Evolutionary conservation across 2,797 vertebrate genomes (phyloP).

Genomic region (Odontamblyopus rebecca): DNA sequence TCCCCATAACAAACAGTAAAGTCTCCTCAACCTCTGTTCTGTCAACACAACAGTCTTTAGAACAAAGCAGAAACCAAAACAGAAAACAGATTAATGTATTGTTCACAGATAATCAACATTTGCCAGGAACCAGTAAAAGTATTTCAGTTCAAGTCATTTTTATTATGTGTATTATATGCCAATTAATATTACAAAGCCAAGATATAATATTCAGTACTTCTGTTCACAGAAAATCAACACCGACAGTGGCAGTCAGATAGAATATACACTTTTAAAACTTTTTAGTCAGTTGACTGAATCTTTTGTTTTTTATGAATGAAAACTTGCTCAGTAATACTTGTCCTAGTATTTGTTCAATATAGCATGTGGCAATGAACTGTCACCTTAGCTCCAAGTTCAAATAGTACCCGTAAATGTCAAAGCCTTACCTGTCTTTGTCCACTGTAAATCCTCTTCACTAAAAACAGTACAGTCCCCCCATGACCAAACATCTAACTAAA

Average conservation of each 20-base stretch:
- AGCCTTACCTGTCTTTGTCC: constrained; percentile 52
- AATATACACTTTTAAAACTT: neutral
- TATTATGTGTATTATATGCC: too few species aligned
- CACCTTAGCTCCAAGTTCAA: neutral
- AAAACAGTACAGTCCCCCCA: constrained; percentile 44
- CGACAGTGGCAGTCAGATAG: too few species aligned
- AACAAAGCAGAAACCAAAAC: neutral
- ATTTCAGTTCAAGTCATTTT: too few species aligned
- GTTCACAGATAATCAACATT: neutral
- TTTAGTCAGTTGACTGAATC: neutral
- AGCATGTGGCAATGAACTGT: neutral
- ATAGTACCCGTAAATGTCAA: neutral
- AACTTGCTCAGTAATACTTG: neutral
- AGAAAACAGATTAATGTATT: neutral
- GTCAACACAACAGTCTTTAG: constrained; percentile 4
- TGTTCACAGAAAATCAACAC: too few species aligned
- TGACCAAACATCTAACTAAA: constrained; percentile 50
- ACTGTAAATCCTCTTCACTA: constrained; percentile 46
- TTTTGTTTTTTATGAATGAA: neutral
- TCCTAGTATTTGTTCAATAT: neutral
- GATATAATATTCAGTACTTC: too few species aligned
- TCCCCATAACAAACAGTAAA: constrained; percentile 71
- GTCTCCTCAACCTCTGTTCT: constrained; percentile 44
- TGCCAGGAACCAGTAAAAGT: neutral
- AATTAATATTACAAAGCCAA: too few species aligned